Evolutionary conservation across 53 echinoderm and acorn worm genomes (phyloP), one percentile per base, ranked within the genome.

Genomic region (Mesocentrotus franciscanus): DNA sequence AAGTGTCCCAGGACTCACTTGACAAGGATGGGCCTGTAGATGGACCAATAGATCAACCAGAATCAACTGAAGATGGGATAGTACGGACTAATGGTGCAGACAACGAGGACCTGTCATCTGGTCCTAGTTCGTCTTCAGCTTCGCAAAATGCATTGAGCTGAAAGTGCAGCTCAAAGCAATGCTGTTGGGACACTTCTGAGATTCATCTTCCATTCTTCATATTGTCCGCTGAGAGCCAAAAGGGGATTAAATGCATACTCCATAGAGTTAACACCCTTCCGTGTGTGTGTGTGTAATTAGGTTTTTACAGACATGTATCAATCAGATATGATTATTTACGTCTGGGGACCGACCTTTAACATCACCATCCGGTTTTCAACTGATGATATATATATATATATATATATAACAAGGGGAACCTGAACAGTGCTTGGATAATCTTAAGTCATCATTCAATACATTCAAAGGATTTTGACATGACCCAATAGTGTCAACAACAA

Each of bases 71-170:
- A 59, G 58, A 87, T 87, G 87, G 58, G 27, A n/a, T 56, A 87
- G 87, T n/a, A 87, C 11, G 57, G 58, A 58, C 58, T 22, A 87
- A 87, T 87, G 87, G n/a, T 18, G 18, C 36, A 15, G 81, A 81
- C 14, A 62, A 83, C 93, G 76, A 56, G 27, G 92, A 92, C 35
- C 10, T 74, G 75, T 93, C 93, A 8, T 66, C 95, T 26, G 95
- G 68, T 59, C 95, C 95, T 34, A 94, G 95, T 56, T 71, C 70
- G 18, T 93, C 94, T 61, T 49, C 85, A 34, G 75, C 57, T 33
- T 94, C 87, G 0, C 87, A 64, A 49, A 70, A 94, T 32, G 66
- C 85, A 17, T 66, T 85, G 87, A 85, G 55, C 49, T 94, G 94
- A 93, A 74, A 29, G 4, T 34, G 84, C 58, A n/a, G 87, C 57